These are phyloP conservation scores for Lophochroa leadbeateri DNA, from an alignment of 2,113 vertebrate genomes.

Conservation along the genomic window DNA sequence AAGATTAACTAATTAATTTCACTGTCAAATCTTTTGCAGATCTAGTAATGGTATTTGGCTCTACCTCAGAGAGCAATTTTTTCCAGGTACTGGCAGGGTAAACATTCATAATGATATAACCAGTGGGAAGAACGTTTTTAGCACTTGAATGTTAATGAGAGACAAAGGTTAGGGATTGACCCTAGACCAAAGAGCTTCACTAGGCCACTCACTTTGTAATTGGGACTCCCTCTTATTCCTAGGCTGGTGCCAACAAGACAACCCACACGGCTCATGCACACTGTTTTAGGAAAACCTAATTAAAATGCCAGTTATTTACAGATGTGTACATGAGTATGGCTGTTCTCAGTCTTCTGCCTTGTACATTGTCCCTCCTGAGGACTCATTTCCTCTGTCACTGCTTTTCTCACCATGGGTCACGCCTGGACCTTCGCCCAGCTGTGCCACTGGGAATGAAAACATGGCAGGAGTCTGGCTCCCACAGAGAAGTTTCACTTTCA, in stretches of 20 bases:
- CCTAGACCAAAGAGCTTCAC: slow-evolving; percentile 35
- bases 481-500: not conserved
- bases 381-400: not conserved
- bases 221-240: not conserved
- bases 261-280: not conserved
- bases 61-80: slow-evolving; percentile 73
- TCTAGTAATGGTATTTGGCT: slow-evolving; percentile 77
- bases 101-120: slow-evolving; percentile 74
- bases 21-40: slow-evolving; percentile 75
- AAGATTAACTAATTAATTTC: slow-evolving; percentile 78
- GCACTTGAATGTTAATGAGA: slow-evolving; percentile 49
- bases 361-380: not conserved
- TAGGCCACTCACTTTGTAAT: not conserved
- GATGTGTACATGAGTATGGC: not conserved
- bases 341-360: not conserved
- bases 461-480: not conserved
- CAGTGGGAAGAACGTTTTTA: slow-evolving; percentile 63
- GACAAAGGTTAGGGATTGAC: slow-evolving; percentile 46
- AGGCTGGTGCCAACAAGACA: not conserved
- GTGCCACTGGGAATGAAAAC: not conserved
- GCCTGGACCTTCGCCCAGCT: not conserved
- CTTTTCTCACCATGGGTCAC: not conserved
- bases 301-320: not conserved
- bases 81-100: slow-evolving; percentile 72
- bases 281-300: not conserved